These are phyloP conservation scores for Probosciger aterrimus DNA, from an alignment of 2,113 vertebrate genomes.

Conservation along the genomic window DNA sequence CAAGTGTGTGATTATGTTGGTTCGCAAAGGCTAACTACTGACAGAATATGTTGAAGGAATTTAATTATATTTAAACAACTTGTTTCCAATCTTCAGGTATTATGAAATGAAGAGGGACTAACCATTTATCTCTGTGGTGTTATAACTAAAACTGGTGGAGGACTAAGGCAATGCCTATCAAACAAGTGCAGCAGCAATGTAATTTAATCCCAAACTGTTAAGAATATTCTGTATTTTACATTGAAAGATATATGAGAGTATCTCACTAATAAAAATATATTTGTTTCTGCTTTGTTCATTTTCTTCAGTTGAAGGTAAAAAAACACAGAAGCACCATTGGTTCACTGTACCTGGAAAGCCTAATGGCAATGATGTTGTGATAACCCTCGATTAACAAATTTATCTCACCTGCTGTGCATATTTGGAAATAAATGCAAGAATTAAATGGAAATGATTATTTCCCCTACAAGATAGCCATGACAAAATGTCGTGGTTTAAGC, in stretches of 20 bases:
- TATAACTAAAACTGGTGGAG: neutral
- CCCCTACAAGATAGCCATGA: neutral
- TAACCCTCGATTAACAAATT: neutral
- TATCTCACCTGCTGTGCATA: neutral
- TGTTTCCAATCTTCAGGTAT: neutral
- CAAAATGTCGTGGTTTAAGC: too few relatives aligned
- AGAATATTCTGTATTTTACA: neutral
- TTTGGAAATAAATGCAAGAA: neutral
- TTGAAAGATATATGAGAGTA: neutral
- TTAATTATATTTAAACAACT: neutral
- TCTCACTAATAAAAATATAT: neutral
- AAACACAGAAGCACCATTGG: neutral
- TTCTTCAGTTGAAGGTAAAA: neutral
- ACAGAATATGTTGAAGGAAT: neutral
- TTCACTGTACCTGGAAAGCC: neutral
- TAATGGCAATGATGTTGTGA: neutral
- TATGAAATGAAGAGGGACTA: neutral
- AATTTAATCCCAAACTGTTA: neutral
- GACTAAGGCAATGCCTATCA: neutral
- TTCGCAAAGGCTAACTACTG: neutral
- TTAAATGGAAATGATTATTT: neutral
- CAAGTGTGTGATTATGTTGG: neutral
- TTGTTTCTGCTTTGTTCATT: neutral
- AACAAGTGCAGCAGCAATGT: accelerated
- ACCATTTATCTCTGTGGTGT: neutral